Evolutionary conservation across 1,140 invertebrate species (phyloP).

Genomic region (Meloidogyne floridensis): DNA sequence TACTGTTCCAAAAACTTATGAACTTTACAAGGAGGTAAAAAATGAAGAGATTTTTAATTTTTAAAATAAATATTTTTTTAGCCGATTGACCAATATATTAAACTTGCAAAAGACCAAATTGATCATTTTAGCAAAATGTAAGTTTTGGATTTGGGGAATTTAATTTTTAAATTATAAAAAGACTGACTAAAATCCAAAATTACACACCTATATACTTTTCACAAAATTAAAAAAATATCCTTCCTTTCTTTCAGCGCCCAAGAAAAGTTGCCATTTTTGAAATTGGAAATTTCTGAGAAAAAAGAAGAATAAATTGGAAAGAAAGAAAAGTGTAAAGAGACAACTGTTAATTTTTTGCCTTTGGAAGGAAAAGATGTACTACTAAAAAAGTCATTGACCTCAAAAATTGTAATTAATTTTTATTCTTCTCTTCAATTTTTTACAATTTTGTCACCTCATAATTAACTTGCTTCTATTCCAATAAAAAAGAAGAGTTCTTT

Average conservation of each 20-base stretch:
- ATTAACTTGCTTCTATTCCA: no score
- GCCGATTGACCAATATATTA: constrained; percentile 90
- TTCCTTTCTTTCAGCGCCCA: constrained; percentile 37
- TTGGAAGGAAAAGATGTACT: constrained; percentile 1
- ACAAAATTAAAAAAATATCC: no score
- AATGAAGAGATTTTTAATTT: background rate
- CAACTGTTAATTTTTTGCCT: background rate
- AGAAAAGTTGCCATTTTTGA: constrained; percentile 53
- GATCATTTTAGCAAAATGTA: constrained; percentile 74
- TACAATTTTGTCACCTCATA: background rate
- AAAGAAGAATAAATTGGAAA: constrained; percentile 42
- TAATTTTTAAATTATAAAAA: no score
- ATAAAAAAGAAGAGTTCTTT: no score
- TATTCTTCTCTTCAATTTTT: background rate
- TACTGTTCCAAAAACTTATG: constrained; percentile 93
- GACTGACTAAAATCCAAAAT: no score
- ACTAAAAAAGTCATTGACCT: background rate
- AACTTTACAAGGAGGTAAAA: constrained; percentile 83
- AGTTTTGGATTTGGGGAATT: background rate
- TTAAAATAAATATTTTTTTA: background rate
- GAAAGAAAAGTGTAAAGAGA: background rate
- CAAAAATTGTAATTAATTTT: background rate
- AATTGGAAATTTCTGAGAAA: constrained; percentile 38
- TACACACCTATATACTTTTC: no score
- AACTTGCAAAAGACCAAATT: constrained; percentile 75